Evolutionary conservation across 2,113 vertebrate genomes (phyloP), one percentile per base, ranked within the genome.

Genomic region (Silurus meridionalis): DNA sequence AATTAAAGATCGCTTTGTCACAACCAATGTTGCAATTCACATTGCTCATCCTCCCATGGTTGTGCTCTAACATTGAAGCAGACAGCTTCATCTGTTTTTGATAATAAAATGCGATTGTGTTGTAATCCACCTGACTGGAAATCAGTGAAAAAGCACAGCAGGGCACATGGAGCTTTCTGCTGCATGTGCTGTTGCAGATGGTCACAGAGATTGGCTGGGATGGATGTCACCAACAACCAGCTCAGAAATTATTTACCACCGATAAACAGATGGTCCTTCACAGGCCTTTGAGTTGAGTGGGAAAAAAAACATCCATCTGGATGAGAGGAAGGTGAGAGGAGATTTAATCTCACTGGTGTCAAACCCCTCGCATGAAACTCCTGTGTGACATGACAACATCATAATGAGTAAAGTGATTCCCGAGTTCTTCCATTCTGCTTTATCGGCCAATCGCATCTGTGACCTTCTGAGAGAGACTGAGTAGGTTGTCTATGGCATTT

Each of bases 331-430:
- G 90, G 90, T 91, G 90, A 84, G 86, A 89, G 92, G 91, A 92
- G 78, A 80, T 84, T 83, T 88, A 84, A 92, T 93, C 93, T 93
- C 90, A 37, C 82, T 82, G 89, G 88, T 91, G 91, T 94, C 93
- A 93, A 91, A 87, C 10, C 58, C 90, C 64, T 85, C 85, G 88
- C 89, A 90, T 86, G 88, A 89, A 92, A 88, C 85, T 87, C 87
- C 85, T 87, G 87, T 91, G 85, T 88, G 90, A 92, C 87, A 83
- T 92, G 92, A 93, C 93, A 92, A 94, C 66, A 89, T 94, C 94
- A 94, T 95, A 95, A 95, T 94, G 93, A 94, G 77, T 60, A 63
- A 91, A 87, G 85, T 91, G 91, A 92, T 88, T 90, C 83, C 71
- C 60, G 17, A n/a, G 2, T 82, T 67, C 87, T 89, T 90, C 92